Evolutionary conservation across 2,113 vertebrate genomes (phyloP).

Genomic region (Butastur rufipennis): DNA sequence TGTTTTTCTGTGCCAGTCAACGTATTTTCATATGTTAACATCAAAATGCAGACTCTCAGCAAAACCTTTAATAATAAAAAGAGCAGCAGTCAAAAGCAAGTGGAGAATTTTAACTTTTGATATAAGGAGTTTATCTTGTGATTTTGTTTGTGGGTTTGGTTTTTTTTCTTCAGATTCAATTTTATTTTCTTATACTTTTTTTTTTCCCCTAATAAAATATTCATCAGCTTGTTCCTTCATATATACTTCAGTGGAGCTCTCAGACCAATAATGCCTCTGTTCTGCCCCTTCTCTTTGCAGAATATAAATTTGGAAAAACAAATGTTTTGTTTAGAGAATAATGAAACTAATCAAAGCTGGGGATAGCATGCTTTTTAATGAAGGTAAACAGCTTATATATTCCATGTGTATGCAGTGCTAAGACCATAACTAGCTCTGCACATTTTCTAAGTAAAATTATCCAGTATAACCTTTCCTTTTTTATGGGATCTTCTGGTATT

Average conservation of each 20-base stretch:
- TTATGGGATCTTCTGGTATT: not conserved
- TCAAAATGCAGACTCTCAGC: constrained; percentile 71
- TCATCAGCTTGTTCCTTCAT: not conserved
- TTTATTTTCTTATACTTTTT: not conserved
- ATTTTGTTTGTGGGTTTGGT: constrained; percentile 6
- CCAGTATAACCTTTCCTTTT: not conserved
- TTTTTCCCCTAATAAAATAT: constrained; percentile 7
- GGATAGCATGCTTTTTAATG: not conserved
- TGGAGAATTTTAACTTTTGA: constrained; percentile 53
- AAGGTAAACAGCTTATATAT: not conserved
- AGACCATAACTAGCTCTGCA: not conserved
- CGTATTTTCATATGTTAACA: constrained; percentile 67
- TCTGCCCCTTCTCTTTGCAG: not conserved
- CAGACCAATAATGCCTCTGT: not conserved
- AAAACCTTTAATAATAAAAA: constrained; percentile 74
- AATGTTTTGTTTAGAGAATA: not conserved
- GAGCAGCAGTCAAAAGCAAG: constrained; percentile 52
- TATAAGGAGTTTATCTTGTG: constrained; percentile 49
- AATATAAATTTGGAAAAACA: not conserved
- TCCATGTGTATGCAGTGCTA: not conserved
- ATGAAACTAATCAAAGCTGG: not conserved
- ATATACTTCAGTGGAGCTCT: constrained; percentile 14
- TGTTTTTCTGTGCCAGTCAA: constrained; percentile 72
- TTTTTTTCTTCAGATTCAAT: not conserved
- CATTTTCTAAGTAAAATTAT: not conserved